These are phyloP conservation scores for Lottia scabra DNA, from an alignment of 2,888 invertebrate species.

Conservation along the genomic window DNA sequence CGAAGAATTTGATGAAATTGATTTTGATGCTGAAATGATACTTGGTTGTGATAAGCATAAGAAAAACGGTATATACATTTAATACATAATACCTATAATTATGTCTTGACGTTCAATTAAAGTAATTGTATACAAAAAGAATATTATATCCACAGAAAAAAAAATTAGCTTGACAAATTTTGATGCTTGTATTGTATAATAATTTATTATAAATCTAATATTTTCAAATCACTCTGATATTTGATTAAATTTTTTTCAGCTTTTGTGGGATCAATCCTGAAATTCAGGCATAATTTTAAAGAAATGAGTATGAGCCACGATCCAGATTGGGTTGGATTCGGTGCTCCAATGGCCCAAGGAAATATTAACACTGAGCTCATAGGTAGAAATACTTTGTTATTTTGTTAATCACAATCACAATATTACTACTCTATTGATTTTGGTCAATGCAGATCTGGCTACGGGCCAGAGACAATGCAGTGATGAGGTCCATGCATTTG, in stretches of 20 bases:
- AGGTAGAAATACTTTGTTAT: not conserved
- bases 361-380: not conserved
- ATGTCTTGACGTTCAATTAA: no score
- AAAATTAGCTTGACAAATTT: no score
- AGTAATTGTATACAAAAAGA: no score
- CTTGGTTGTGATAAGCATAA: constrained; percentile 14
- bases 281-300: constrained; percentile 13
- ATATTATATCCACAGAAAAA: no score
- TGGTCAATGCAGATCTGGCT: no score
- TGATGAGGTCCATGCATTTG: not conserved
- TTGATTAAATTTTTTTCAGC: no score
- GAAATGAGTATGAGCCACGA: not conserved
- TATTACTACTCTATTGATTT: not conserved
- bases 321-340: constrained; percentile 11
- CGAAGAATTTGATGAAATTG: constrained; percentile 5
- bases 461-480: no score
- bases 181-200: no score
- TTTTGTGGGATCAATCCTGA: constrained; percentile 8
- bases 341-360: constrained; percentile 7
- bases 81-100: no score
- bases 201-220: no score
- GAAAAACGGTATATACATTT: constrained; percentile 7
- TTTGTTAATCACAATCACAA: not conserved
- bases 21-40: constrained; percentile 26
- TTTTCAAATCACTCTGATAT: no score